Conservation (phyloP, 2,888 invertebrate species). For the Leucania comma region DNA sequence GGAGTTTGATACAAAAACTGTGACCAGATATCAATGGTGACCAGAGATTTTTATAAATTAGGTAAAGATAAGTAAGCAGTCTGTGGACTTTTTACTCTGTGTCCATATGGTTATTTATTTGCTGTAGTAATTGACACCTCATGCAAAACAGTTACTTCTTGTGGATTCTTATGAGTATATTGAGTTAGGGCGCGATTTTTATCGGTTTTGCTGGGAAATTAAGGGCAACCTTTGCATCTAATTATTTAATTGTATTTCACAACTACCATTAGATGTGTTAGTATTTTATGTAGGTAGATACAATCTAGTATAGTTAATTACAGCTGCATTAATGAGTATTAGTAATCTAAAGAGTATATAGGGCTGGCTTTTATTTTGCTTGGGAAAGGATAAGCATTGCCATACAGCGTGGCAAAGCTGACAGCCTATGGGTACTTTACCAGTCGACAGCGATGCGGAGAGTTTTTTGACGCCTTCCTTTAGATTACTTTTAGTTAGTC, state of each 20-base stretch:
- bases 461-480: too few species aligned
- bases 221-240: not conserved
- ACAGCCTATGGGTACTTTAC: too few species aligned
- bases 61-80: not conserved
- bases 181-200: conserved; percentile 3
- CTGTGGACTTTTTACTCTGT: conserved; percentile 8
- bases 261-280: not conserved
- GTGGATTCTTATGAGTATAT: conserved; percentile 16
- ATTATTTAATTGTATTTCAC: not conserved
- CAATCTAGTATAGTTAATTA: not conserved
- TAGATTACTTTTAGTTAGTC: too few species aligned
- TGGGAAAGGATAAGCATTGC: too few species aligned
- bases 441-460: too few species aligned
- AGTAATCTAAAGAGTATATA: too few species aligned
- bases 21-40: too few species aligned
- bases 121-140: conserved; percentile 26
- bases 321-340: not conserved
- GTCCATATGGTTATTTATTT: conserved; percentile 30
- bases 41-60: too few species aligned
- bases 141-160: conserved; percentile 43
- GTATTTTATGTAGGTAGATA: not conserved
- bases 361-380: too few species aligned
- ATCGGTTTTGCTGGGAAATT: not conserved
- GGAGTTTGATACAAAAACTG: too few species aligned
- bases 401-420: too few species aligned